Conservation (phyloP, 2,888 invertebrate species). For the Caenorhabditis wallacei region DNA sequence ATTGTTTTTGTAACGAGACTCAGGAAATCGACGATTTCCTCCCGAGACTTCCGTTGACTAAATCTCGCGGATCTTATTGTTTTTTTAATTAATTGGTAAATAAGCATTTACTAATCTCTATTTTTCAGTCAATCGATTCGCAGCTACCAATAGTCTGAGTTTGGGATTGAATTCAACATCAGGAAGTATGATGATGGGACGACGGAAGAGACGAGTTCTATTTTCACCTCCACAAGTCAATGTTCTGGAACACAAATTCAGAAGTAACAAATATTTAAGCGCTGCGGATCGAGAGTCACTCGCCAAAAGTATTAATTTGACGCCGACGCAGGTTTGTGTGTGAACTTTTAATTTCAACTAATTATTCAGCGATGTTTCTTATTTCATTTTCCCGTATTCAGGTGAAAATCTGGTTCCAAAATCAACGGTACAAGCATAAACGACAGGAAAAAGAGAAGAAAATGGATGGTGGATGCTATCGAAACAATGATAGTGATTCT, state of each 20-base stretch:
- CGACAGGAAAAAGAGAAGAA: slow-evolving; percentile 67
- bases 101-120: not conserved
- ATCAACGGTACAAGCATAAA: slow-evolving; percentile 76
- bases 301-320: slow-evolving; percentile 89
- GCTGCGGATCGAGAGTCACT: slow-evolving; percentile 93
- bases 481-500: slow-evolving; percentile 32
- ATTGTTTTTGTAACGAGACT: slow-evolving; percentile 45
- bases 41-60: slow-evolving; percentile 27
- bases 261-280: slow-evolving; percentile 91
- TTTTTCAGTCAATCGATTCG: slow-evolving; percentile 64
- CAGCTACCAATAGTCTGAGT: slow-evolving; percentile 23
- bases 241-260: slow-evolving; percentile 90
- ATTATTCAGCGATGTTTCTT: slow-evolving; percentile 47
- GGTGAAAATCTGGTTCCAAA: slow-evolving; percentile 79
- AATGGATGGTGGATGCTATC: slow-evolving; percentile 65
- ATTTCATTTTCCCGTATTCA: slow-evolving; percentile 49
- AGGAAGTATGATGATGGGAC: slow-evolving; percentile 34
- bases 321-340: slow-evolving; percentile 90
- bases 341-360: slow-evolving; percentile 60
- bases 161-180: slow-evolving; percentile 20
- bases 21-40: slow-evolving; percentile 56
- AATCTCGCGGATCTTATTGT: slow-evolving; percentile 48
- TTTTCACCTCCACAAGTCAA: slow-evolving; percentile 88
- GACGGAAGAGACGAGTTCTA: slow-evolving; percentile 91
- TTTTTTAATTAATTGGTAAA: too few species aligned